phyloP scores from a whole-genome alignment of 2,113 vertebrate genomes.

The Poecilia latipinna region DNA sequence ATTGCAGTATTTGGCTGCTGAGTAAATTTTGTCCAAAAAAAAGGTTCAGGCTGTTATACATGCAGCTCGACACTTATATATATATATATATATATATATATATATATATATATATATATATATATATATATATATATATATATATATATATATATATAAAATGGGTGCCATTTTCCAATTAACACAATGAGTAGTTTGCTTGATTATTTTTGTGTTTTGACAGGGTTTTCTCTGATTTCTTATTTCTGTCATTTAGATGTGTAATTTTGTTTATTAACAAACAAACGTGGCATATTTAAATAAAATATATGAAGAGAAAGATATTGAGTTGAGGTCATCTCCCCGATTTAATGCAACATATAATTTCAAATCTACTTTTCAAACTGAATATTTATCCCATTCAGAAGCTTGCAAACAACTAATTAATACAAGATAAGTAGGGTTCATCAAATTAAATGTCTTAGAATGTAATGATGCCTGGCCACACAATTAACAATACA shows the following conservation, averaged over 20 bases:
- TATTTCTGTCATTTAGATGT: too few relatives aligned
- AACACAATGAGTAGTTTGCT: neutral
- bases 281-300: neutral
- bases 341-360: neutral
- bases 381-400: slow-evolving; percentile 27
- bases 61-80: too few relatives aligned
- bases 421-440: slow-evolving; percentile 36
- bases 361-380: slow-evolving; percentile 15
- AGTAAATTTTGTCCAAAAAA: slow-evolving; percentile 36
- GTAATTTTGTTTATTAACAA: neutral
- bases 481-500: slow-evolving; percentile 46
- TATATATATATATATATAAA: too few relatives aligned
- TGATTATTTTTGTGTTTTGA: neutral
- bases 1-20: slow-evolving; percentile 58
- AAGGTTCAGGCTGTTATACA: slow-evolving; percentile 21
- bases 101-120: too few relatives aligned
- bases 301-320: neutral
- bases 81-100: too few relatives aligned
- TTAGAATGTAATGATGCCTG: slow-evolving; percentile 56
- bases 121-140: too few relatives aligned
- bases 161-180: neutral
- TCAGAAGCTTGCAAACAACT: slow-evolving; percentile 29
- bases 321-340: neutral
- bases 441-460: slow-evolving; percentile 47
- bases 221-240: neutral